Conservation (phyloP, 2,797 vertebrate species). For the Hoplostethus atlanticus region DNA sequence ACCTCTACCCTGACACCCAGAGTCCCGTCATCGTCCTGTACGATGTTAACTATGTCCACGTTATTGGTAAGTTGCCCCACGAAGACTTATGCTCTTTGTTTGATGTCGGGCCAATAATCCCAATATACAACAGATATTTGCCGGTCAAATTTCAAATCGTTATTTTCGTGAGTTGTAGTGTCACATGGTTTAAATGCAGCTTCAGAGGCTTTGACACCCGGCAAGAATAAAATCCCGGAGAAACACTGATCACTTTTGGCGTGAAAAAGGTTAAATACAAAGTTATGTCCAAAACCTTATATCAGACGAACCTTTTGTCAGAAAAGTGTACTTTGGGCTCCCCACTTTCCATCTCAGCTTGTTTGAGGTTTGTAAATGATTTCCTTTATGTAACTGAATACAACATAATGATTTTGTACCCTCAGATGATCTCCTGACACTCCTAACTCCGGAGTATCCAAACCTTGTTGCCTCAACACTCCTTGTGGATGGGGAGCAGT, state of each 20-base stretch:
- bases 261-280: background rate
- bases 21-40: slow-evolving; percentile 86
- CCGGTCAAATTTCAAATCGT: too few relatives aligned
- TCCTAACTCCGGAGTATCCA: slow-evolving; percentile 77
- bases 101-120: background rate
- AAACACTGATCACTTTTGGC: background rate
- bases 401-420: background rate
- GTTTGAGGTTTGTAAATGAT: background rate
- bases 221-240: background rate
- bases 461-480: slow-evolving; percentile 79
- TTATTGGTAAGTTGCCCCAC: slow-evolving; percentile 65
- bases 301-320: background rate
- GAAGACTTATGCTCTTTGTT: background rate
- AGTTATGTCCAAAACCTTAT: background rate
- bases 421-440: slow-evolving; percentile 71
- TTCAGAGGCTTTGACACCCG: background rate
- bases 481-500: slow-evolving; percentile 72
- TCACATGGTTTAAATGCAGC: background rate
- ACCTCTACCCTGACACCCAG: slow-evolving; percentile 83
- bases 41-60: slow-evolving; percentile 89
- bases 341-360: background rate
- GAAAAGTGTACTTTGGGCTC: background rate
- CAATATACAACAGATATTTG: too few relatives aligned
- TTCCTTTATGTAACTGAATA: background rate
- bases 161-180: too few relatives aligned